Evolutionary conservation across 2,113 vertebrate genomes (phyloP).

Genomic region (Varanus salvator): DNA sequence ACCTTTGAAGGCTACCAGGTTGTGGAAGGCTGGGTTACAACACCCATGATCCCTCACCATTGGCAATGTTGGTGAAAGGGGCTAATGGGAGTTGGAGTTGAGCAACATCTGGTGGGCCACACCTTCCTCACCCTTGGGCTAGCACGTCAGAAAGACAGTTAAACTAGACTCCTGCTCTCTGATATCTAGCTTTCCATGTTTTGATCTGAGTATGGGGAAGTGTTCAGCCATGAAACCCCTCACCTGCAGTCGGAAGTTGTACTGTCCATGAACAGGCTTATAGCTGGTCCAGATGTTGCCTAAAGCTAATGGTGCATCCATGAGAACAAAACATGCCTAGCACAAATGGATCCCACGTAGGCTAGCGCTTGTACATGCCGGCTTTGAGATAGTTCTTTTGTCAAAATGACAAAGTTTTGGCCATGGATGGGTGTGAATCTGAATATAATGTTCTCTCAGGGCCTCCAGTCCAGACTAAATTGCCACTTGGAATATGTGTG

Average conservation of each 20-base stretch:
- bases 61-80: too few relatives aligned
- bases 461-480: not conserved
- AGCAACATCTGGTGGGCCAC: too few relatives aligned
- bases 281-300: not conserved
- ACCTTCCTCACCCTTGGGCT: too few relatives aligned
- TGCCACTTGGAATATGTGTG: not conserved
- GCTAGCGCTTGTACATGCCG: not conserved
- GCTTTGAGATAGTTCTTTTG: not conserved
- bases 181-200: not conserved
- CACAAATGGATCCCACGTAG: not conserved
- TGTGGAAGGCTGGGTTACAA: too few relatives aligned
- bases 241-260: not conserved
- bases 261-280: not conserved
- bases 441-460: not conserved
- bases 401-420: not conserved
- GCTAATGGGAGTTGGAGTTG: too few relatives aligned
- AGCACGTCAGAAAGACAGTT: not conserved
- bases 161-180: not conserved
- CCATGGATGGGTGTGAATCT: not conserved
- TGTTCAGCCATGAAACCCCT: not conserved
- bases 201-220: not conserved
- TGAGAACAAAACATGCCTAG: not conserved
- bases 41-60: too few relatives aligned
- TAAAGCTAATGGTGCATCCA: not conserved
- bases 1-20: too few relatives aligned